Evolutionary conservation across 2,113 vertebrate species (phyloP).

Genomic region (Megaleporinus macrocephalus): DNA sequence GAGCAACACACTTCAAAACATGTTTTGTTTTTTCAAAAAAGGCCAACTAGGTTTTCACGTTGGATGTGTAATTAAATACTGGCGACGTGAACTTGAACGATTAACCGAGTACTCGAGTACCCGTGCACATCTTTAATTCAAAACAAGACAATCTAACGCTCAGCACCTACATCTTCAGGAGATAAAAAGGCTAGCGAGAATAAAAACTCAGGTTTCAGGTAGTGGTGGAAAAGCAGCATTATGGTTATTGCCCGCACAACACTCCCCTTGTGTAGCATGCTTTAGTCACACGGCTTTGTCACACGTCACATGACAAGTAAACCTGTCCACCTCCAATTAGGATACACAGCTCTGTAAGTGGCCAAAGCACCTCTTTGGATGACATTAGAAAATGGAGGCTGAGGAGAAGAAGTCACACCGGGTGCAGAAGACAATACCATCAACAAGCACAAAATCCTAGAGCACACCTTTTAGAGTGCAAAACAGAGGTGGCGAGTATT

Average conservation of each 20-base stretch:
- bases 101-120: no score
- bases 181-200: background rate
- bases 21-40: no score
- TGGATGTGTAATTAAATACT: no score
- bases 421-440: constrained; percentile 43
- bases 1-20: no score
- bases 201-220: background rate
- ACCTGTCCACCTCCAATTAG: background rate
- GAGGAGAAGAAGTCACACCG: constrained; percentile 40
- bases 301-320: background rate
- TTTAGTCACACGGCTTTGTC: background rate
- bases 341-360: background rate
- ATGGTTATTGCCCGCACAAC: background rate
- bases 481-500: constrained; percentile 43
- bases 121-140: no score
- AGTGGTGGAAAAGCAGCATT: constrained; percentile 7
- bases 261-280: background rate
- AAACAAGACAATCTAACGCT: background rate
- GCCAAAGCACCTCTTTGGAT: constrained; percentile 47
- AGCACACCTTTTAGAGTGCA: constrained; percentile 54
- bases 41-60: no score
- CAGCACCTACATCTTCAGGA: background rate
- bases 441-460: constrained; percentile 45
- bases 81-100: no score
- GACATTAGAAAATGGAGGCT: constrained; percentile 43